A percentile compares a stretch with the other conserved stretches of the same genome.
phyloP scores from a whole-genome alignment of 2,797 vertebrate species.

The Rhincodon typus region DNA sequence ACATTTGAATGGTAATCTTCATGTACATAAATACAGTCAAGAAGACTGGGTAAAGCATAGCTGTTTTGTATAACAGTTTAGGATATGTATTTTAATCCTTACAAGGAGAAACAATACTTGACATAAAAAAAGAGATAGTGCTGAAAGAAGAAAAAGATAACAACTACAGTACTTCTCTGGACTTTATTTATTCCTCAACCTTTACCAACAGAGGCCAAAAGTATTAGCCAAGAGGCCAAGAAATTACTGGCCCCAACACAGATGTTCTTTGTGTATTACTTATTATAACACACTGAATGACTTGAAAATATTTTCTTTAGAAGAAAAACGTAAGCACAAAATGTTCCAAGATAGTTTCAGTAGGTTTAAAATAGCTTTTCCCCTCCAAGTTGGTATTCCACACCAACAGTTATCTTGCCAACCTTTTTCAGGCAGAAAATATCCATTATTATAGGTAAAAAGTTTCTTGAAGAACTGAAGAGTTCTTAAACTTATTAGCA shows the following conservation, averaged over 20 bases:
- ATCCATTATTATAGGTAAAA: background rate
- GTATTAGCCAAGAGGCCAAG: background rate
- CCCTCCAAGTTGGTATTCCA: background rate
- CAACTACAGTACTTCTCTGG: background rate
- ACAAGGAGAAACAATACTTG: background rate
- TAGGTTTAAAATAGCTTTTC: background rate
- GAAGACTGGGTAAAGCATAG: background rate
- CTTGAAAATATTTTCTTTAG: background rate
- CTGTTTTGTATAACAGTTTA: background rate
- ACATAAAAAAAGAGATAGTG: background rate
- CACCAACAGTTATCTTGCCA: background rate
- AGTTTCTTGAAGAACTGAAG: too few species aligned
- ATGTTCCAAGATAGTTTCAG: background rate
- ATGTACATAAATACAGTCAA: background rate
- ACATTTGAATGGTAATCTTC: background rate
- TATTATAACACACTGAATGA: background rate
- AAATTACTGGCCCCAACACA: background rate
- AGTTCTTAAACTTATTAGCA: background rate
- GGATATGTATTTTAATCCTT: background rate
- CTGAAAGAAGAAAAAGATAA: background rate
- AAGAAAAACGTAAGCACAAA: background rate
- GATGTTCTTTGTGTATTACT: background rate
- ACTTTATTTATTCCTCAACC: background rate
- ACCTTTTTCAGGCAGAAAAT: background rate
- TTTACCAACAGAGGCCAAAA: background rate